Evolutionary conservation across 2,888 invertebrate genomes (phyloP), one percentile per base, ranked within the genome.

Genomic region (Lasius platythorax): DNA sequence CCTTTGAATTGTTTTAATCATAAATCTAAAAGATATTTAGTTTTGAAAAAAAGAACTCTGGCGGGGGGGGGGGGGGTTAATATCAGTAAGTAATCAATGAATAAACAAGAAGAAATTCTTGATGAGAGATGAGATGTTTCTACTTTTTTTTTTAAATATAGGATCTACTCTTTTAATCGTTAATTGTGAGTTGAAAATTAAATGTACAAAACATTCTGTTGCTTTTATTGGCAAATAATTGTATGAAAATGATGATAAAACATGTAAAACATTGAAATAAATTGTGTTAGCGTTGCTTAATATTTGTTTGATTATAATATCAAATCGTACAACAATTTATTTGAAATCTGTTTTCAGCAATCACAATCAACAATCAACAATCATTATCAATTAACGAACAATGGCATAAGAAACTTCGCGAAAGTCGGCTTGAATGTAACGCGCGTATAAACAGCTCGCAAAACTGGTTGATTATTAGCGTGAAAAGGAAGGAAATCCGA

Each of bases 401-500:
- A 66, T 12, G 28, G 18, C 12, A 0, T 40, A 61, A 61, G 18
- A 61, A 43, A 18, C 33, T 46, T 3, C 4, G 12, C 56, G 15
- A 61, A 61, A 61, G 23, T 46, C n/a, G 5, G 70, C 23, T 61
- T 11, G 4, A 9, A n/a, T 46, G 46, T 61, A 37, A 37, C 18
- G 50, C 5, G 5, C 37, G 33, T 46, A 33, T 58, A 33, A 63
- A 50, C 61, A 46, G 30, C 0, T 61, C 33, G 23, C 11, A 40
- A 56, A 79, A 12, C 46, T 18, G 46, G 30, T 81, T 28, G 15
- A 79, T 33, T 43, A 73, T 79, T 61, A 61, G 18, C 12, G 33
- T 5, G 46, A 8, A 63, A 79, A 61, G 15, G 61, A 81, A 61
- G 33, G 46, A 81, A 46, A 73, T n/a, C 18, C 37, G 28, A 81